Conservation (phyloP, 2,888 invertebrate species). For the Odiellus spinosus region DNA sequence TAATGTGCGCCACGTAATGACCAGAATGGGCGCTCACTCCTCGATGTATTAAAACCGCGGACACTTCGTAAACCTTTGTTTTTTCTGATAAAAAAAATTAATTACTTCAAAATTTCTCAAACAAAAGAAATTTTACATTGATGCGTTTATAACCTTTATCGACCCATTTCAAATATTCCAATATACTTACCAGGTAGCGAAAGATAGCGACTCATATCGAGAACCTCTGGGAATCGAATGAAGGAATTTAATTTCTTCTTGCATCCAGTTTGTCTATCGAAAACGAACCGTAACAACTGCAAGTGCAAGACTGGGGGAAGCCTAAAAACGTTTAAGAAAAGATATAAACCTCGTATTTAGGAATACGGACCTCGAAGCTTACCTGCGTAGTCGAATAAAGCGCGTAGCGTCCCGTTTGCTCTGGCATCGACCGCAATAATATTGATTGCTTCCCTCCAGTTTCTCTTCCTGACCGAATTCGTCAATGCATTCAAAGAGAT, state of each 20-base stretch:
- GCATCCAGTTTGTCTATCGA: slow-evolving; percentile 41
- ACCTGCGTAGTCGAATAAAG: slow-evolving; percentile 37
- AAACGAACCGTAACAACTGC: slow-evolving; percentile 44
- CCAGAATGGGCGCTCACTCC: slow-evolving; percentile 48
- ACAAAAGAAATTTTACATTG: no score
- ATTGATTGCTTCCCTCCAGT: slow-evolving; percentile 41
- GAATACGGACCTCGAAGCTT: no score
- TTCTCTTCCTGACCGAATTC: slow-evolving; percentile 37
- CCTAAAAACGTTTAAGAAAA: no score
- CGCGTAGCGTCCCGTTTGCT: slow-evolving; percentile 42
- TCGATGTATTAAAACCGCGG: slow-evolving; percentile 47
- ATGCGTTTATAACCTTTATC: no score
- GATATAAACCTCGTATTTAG: no score
- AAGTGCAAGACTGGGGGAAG: slow-evolving; percentile 44
- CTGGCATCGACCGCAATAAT: slow-evolving; percentile 40
- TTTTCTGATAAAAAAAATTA: slow-evolving; percentile 8
- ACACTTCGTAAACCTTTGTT: slow-evolving; percentile 37
- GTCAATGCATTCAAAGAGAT: slow-evolving; percentile 37
- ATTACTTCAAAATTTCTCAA: neutral
- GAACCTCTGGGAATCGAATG: slow-evolving; percentile 42
- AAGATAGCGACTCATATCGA: slow-evolving; percentile 41
- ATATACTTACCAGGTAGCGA: slow-evolving; percentile 21
- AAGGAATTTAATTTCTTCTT: slow-evolving; percentile 43
- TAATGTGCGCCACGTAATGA: slow-evolving; percentile 39
- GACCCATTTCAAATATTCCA: no score